These are phyloP conservation scores for Leptura quadrifasciata DNA, from an alignment of 2,888 invertebrate genomes.

Conservation along the genomic window DNA sequence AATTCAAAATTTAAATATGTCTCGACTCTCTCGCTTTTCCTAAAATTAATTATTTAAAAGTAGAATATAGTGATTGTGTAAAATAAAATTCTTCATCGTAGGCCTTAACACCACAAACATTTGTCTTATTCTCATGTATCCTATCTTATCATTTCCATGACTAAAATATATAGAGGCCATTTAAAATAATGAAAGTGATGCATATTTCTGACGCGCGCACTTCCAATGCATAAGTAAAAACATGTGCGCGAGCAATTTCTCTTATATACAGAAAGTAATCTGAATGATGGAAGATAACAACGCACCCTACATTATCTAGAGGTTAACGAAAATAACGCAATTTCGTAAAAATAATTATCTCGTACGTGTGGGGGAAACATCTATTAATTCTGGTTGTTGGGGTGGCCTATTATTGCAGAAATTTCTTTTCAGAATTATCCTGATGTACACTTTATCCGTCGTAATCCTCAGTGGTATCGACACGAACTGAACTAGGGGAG, in stretches of 20 bases:
- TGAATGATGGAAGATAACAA: slow-evolving; percentile 8
- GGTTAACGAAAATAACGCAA: slow-evolving; percentile 22
- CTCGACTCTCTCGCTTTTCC: no score
- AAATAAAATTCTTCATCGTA: no score
- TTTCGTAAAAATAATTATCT: slow-evolving; percentile 33
- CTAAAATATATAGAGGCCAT: no score
- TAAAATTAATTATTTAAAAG: no score
- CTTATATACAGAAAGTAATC: not conserved
- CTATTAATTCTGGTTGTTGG: slow-evolving; percentile 22
- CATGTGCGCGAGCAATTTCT: not conserved
- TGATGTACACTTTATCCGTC: slow-evolving; percentile 3
- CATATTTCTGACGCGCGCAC: not conserved
- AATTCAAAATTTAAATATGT: no score
- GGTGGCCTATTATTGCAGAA: slow-evolving; percentile 17
- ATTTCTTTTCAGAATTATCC: slow-evolving; percentile 20
- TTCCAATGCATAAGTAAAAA: not conserved
- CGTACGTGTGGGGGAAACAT: slow-evolving; percentile 18
- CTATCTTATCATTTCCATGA: no score
- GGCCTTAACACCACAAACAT: no score
- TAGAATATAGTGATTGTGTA: no score
- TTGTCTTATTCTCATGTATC: no score
- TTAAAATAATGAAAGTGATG: no score
- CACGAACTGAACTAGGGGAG: slow-evolving; percentile 21
- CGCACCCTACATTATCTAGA: slow-evolving; percentile 15
- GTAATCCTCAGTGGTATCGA: slow-evolving; percentile 23